Percentiles rank a stretch among this genome's conserved stretches.
phyloP scores from a whole-genome alignment of 2,113 vertebrate species.

The cat (Felis catus) region DNA sequence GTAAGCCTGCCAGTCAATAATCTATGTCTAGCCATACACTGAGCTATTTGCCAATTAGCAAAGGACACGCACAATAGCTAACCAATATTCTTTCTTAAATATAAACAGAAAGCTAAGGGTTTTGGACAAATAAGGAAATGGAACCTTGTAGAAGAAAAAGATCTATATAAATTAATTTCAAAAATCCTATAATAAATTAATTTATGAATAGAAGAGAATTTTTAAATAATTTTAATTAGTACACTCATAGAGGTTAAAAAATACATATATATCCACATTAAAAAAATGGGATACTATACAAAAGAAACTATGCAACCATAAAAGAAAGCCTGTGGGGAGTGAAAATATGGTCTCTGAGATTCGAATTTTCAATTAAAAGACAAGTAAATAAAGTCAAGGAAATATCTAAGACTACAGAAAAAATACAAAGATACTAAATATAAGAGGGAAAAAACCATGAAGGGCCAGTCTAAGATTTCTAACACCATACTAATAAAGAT shows the following conservation, averaged over 20 bases:
- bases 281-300: neutral
- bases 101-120: neutral
- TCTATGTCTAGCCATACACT: neutral
- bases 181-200: neutral
- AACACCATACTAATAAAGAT: neutral
- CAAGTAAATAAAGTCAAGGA: neutral
- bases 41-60: neutral
- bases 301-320: neutral
- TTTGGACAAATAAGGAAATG: neutral
- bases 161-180: neutral
- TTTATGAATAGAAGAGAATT: neutral
- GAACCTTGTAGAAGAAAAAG: neutral
- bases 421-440: neutral
- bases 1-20: neutral
- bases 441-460: neutral
- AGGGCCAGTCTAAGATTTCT: neutral
- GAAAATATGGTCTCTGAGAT: neutral
- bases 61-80: neutral
- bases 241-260: neutral
- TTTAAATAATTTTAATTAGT: neutral
- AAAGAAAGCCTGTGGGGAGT: neutral
- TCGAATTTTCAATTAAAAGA: neutral
- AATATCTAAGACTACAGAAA: neutral
- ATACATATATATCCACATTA: neutral
- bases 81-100: neutral